These are phyloP conservation scores for Labia minor DNA, from an alignment of 2,888 invertebrate species.

Conservation along the genomic window DNA sequence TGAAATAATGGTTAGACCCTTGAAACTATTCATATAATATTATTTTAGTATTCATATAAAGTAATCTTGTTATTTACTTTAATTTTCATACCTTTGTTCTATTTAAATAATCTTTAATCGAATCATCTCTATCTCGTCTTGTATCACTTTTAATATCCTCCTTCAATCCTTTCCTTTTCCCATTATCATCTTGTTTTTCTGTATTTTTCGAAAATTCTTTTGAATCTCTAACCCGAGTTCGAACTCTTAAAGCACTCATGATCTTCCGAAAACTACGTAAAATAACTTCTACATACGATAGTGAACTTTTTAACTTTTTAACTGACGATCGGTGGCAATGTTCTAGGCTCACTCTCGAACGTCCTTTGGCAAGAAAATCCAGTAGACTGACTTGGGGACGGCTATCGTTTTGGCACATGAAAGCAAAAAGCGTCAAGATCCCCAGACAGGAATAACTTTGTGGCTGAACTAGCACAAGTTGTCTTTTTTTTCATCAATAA, in stretches of 20 bases:
- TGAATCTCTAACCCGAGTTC: too few relatives aligned
- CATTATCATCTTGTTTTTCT: too few relatives aligned
- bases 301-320: too few relatives aligned
- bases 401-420: neutral
- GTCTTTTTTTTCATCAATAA: too few relatives aligned
- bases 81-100: neutral
- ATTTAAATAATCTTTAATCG: neutral
- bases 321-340: neutral
- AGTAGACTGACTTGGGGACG: neutral
- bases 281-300: too few relatives aligned
- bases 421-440: slow-evolving; percentile 6
- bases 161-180: neutral
- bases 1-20: too few relatives aligned
- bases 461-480: neutral
- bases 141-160: neutral
- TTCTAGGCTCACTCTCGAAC: neutral
- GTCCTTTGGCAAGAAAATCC: neutral
- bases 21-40: too few relatives aligned
- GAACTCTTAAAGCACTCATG: too few relatives aligned
- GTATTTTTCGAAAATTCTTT: too few relatives aligned
- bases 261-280: too few relatives aligned
- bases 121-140: neutral
- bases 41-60: too few relatives aligned
- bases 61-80: too few relatives aligned
- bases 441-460: neutral